Evolutionary conservation across 2,888 invertebrate species (phyloP).

Genomic region (Plebejus melissa): DNA sequence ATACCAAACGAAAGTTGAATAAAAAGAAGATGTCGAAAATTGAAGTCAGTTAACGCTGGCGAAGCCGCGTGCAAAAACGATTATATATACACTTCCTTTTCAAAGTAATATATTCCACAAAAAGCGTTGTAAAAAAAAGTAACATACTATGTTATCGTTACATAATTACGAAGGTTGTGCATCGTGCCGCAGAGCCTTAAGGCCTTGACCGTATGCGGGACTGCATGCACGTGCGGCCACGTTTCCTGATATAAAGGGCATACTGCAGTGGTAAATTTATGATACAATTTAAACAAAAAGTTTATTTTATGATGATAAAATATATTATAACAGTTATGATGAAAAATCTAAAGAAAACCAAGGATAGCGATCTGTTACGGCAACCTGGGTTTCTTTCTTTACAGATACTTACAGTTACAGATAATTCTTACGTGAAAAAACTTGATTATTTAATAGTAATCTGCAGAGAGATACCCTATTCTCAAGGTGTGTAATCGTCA

Average conservation of each 20-base stretch:
- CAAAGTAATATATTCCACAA: neutral
- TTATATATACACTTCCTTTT: neutral
- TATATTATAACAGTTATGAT: no score
- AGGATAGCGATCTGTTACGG: no score
- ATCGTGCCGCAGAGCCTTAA: constrained; percentile 39
- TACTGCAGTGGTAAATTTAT: neutral
- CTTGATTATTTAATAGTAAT: no score
- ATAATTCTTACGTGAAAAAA: no score
- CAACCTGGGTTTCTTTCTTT: no score
- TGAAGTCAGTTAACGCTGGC: no score
- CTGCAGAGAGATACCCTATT: no score
- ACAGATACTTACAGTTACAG: no score
- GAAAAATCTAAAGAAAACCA: no score
- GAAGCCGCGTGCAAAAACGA: neutral
- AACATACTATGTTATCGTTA: neutral
- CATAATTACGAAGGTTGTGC: constrained; percentile 23
- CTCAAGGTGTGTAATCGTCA: no score
- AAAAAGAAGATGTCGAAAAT: no score
- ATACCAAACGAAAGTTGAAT: no score
- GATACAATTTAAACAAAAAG: neutral
- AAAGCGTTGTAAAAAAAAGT: neutral
- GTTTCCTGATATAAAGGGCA: neutral
- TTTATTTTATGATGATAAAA: neutral
- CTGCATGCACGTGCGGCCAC: neutral
- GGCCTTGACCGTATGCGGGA: constrained; percentile 41